Base-by-base conservation (phyloP, 2,888 invertebrate species). In the Agrochola circellaris region DNA sequence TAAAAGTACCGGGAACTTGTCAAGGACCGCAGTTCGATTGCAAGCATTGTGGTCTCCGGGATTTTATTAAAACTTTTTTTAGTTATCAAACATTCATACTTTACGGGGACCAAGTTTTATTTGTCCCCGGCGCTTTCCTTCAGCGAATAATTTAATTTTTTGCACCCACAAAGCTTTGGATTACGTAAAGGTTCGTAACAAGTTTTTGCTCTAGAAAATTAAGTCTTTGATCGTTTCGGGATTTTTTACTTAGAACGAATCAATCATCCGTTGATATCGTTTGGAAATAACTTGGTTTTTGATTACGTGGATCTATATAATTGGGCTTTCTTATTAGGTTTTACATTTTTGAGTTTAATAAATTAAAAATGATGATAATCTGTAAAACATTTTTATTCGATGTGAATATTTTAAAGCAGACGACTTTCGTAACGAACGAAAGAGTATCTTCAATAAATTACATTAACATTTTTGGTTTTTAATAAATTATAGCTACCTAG, bases 41-140 rank as follows among this genome's bases (percentile, higher is more conserved):
- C 78, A 84, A 69, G 75, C 82, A 79, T 82, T 88, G 85, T 87
- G 82, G 75, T 80, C 69, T 48, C 56, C 65, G 60, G 66, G 78
- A 76, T 87, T 87, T 88, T 88, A 87, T 83, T 82, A 88, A 87
- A 87, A 88, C 73, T 81, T 85, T 84, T 86, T 87, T 88, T 82
- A 76, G 85, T 82, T 87, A 88, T 82, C 82, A 75, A 88, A 82
- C 79, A 85, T 82, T 82, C 78, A 82, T 87, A 87, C 77, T 88
- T 88, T 79, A 87, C 82, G 56, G 58, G 38, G 66, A 75, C 80
- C 68, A 84, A 87, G 77, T 87, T 88, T 87, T 88, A 85, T 88
- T 87, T 88, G 85, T 81, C 75, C 75, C 64, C 54, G 58, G 77
- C 78, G 75, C 64, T 87, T 88, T 74, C 72, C 72, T 71, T 79